A percentile compares a stretch with the other conserved stretches of the same genome.
phyloP scores from a whole-genome alignment of 2,113 vertebrate genomes.

The Albula goreensis region DNA sequence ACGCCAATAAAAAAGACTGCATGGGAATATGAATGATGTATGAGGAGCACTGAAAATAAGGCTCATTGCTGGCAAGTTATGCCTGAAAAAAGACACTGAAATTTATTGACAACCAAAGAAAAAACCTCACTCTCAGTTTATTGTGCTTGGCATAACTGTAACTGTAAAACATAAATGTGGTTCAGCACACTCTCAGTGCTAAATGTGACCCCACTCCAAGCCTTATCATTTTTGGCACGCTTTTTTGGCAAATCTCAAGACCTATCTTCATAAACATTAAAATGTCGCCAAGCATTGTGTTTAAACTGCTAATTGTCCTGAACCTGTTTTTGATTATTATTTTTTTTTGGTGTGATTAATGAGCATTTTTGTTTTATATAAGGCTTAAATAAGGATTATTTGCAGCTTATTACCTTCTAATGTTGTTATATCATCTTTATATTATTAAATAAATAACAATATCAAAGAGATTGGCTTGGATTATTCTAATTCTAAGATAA shows the following conservation, averaged over 20 bases:
- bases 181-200: not conserved
- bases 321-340: not conserved
- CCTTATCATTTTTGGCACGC: not conserved
- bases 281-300: not conserved
- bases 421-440: not conserved
- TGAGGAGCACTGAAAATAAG: not conserved
- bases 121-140: not conserved
- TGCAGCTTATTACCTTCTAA: not conserved
- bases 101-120: not conserved
- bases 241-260: not conserved
- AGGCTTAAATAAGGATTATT: not conserved
- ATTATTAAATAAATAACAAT: not conserved
- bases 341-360: not conserved
- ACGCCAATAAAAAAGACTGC: conserved; percentile 49
- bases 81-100: conserved; percentile 15
- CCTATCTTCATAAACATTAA: not conserved
- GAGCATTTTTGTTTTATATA: not conserved
- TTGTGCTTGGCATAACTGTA: not conserved
- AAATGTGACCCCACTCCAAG: not conserved
- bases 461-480: not conserved
- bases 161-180: not conserved
- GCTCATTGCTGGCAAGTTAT: conserved; percentile 29
- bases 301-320: not conserved
- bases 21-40: conserved; percentile 32
- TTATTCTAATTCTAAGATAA: not conserved